Base-by-base conservation (phyloP, 2,888 invertebrate species). In the Galerucella nymphaeae region DNA sequence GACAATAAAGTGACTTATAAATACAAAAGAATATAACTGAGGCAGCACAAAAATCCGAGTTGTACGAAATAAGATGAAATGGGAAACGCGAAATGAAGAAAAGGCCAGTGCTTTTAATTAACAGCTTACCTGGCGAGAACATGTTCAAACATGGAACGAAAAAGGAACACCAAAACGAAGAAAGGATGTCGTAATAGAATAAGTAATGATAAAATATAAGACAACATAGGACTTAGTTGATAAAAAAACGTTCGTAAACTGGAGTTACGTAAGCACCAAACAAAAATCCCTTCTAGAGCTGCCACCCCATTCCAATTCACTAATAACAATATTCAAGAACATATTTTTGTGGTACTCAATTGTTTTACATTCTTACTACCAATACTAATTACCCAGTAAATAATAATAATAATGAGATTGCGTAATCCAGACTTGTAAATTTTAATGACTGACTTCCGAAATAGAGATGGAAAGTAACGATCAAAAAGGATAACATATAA, bases 371-470 rank as follows among this genome's bases (percentile, higher is more conserved):
- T 38, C 38, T 10, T 14, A 57, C 57, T 9, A 57, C 57, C 30
- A 38, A 38, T 38, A 59, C 38, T 14, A 59, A 38, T 38, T 58
- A 58, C 53, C 18, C 9, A 18, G 58, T 30, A 38, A 58, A 30
- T 59, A 13, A 23, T 20, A 57, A 57, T 57, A 20, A 23, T 23
- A 23, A 57, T 57, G 30, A 38, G 20, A 55, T 55, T 38, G 16
- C 11, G 59, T 59, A 59, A 38, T 38, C 38, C 38, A 59, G 18
- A 30, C n/a, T 59, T 30, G 59, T 59, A 16, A 16, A 38, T 59
- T 59, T 59, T 59, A 59, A 59, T 59, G 18, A 53, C 53, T n/a
- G n/a, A 59, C 18, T 53, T 53, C 53, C 53, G 53, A 18, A 38
- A n/a, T 59, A 59, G 59, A 59, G 59, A 38, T 59, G 59, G 59